These are phyloP conservation scores for Mythimna loreyi DNA, from an alignment of 2,888 invertebrate genomes.

Conservation along the genomic window DNA sequence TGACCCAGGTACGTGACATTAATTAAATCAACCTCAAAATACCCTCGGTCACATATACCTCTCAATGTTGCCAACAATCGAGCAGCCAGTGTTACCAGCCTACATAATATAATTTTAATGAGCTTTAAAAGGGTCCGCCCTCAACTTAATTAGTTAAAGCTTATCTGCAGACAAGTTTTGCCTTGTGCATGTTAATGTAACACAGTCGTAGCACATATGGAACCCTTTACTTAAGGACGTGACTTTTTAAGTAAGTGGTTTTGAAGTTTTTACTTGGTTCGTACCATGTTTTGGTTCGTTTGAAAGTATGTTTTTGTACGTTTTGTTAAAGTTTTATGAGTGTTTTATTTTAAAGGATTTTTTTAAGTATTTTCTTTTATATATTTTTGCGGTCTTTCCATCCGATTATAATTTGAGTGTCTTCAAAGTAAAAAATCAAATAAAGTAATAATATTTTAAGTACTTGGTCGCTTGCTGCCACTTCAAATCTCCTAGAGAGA, in stretches of 20 bases:
- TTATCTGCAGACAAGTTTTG: slow-evolving; percentile 71
- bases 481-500: too few species aligned
- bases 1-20: slow-evolving; percentile 1
- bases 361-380: neutral
- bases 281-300: slow-evolving; percentile 1
- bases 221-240: slow-evolving; percentile 33
- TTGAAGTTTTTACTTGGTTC: slow-evolving; percentile 19
- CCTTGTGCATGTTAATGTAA: slow-evolving; percentile 65
- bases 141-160: slow-evolving; percentile 78
- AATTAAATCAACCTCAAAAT: slow-evolving; percentile 13
- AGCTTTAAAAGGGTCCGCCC: slow-evolving; percentile 76
- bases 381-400: too few species aligned
- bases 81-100: slow-evolving; percentile 62
- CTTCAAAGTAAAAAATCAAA: too few species aligned
- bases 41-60: slow-evolving; percentile 11
- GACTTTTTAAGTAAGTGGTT: slow-evolving; percentile 53
- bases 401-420: too few species aligned
- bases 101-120: slow-evolving; percentile 79
- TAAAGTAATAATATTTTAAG: too few species aligned
- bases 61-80: slow-evolving; percentile 53
- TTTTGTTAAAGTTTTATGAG: neutral
- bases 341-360: neutral
- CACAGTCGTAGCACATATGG: slow-evolving; percentile 38
- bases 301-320: slow-evolving; percentile 7
- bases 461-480: too few species aligned